Percentiles rank a stretch among this genome's conserved stretches.
Evolutionary conservation across 2,888 invertebrate species (phyloP).

Genomic region (Melanotus villosus): DNA sequence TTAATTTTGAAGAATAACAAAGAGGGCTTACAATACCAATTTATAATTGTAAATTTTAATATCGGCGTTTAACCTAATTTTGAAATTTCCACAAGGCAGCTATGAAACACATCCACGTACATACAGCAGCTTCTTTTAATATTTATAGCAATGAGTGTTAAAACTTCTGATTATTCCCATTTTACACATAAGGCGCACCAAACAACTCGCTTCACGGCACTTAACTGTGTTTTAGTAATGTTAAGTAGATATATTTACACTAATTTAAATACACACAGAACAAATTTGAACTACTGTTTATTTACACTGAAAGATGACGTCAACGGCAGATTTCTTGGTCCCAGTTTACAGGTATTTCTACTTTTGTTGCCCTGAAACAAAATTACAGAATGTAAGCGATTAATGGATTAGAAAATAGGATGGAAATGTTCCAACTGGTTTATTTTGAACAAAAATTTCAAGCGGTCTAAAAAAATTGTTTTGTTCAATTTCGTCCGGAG

Average conservation of each 20-base stretch:
- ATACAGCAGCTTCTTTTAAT: no score
- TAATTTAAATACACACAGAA: constrained; percentile 47
- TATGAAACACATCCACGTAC: no score
- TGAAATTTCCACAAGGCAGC: no score
- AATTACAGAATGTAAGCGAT: neutral
- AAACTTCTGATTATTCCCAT: constrained; percentile 10
- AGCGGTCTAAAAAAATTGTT: no score
- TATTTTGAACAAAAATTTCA: no score
- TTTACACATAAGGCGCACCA: neutral
- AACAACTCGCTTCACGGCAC: constrained; percentile 16
- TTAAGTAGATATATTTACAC: constrained; percentile 35
- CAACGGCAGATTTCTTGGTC: constrained; percentile 11
- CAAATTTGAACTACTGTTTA: constrained; percentile 40
- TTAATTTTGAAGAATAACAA: no score
- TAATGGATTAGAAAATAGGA: no score
- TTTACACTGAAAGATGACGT: constrained; percentile 42
- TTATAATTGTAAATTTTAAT: no score
- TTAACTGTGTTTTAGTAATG: constrained; percentile 12
- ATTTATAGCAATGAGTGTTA: neutral
- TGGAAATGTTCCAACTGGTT: no score
- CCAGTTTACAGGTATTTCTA: constrained; percentile 7
- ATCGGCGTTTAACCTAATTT: no score
- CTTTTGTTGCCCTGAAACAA: neutral
- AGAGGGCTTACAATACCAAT: no score
- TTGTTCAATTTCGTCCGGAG: no score